Evolutionary conservation across 2,113 vertebrate species (phyloP).

Genomic region (Istiophorus platypterus): DNA sequence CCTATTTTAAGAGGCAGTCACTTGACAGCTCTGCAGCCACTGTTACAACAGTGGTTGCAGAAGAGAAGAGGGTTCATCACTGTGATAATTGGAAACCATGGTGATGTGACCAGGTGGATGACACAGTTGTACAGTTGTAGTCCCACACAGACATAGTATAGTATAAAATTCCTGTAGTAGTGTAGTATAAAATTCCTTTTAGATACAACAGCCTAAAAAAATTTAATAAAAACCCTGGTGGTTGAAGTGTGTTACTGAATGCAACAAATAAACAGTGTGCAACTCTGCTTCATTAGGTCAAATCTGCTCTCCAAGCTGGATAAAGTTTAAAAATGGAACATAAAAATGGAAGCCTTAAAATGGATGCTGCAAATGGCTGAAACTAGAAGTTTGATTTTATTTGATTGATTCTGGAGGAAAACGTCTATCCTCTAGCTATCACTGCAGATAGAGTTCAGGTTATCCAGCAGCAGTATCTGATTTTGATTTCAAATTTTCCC

Average conservation of each 20-base stretch:
- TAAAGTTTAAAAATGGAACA: conserved; percentile 15
- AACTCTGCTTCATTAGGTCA: conserved; percentile 49
- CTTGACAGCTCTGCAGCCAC: conserved; percentile 75
- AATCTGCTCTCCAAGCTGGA: conserved; percentile 20
- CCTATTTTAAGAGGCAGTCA: conserved; percentile 75
- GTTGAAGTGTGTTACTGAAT: conserved; percentile 33
- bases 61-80: conserved; percentile 72
- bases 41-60: conserved; percentile 65
- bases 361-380: conserved; percentile 8
- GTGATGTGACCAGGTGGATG: conserved; percentile 74
- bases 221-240: conserved; percentile 22
- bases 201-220: conserved; percentile 26
- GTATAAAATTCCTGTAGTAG: conserved; percentile 28
- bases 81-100: conserved; percentile 77
- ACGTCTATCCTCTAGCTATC: not conserved
- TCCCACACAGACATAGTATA: conserved; percentile 33
- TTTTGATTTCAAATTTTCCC: conserved; percentile 60
- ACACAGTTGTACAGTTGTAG: conserved; percentile 62
- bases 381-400: conserved; percentile 27
- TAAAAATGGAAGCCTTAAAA: conserved; percentile 20
- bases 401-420: conserved; percentile 21
- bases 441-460: conserved; percentile 17
- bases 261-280: conserved; percentile 16
- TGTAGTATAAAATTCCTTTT: conserved; percentile 43
- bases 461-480: conserved; percentile 39